These are phyloP conservation scores for Agriopis leucophaearia DNA, from an alignment of 2,888 invertebrate species.

Conservation along the genomic window DNA sequence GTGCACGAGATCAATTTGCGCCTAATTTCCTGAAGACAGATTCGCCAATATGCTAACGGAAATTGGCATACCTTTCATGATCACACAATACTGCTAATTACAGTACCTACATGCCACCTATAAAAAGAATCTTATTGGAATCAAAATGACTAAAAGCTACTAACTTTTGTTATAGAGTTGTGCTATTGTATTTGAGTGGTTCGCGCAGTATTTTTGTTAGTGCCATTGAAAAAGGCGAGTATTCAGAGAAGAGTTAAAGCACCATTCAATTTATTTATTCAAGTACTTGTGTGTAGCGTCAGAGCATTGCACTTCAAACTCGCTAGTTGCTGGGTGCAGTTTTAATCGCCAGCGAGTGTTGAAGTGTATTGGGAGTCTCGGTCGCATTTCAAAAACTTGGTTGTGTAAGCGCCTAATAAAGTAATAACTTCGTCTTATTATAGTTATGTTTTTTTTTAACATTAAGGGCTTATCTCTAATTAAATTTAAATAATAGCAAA, in stretches of 20 bases:
- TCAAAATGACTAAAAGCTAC: constrained; percentile 31
- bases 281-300: constrained; percentile 38
- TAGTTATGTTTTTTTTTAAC: background rate
- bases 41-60: constrained; percentile 61
- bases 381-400: constrained; percentile 20
- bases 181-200: background rate
- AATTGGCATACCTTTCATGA: constrained; percentile 55
- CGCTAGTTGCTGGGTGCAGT: constrained; percentile 31
- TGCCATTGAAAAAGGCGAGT: constrained; percentile 25
- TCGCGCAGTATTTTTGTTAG: background rate
- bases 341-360: constrained; percentile 29
- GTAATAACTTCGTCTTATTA: background rate
- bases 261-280: constrained; percentile 33
- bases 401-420: background rate
- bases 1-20: constrained; percentile 30
- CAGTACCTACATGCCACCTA: constrained; percentile 14
- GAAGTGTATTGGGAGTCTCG: constrained; percentile 5
- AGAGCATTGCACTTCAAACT: constrained; percentile 42
- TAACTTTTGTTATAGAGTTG: constrained; percentile 14
- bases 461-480: background rate
- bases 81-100: constrained; percentile 43
- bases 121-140: constrained; percentile 25
- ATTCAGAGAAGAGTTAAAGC: constrained; percentile 32
- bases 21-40: constrained; percentile 41
- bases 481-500: no score